A percentile compares a stretch with the other conserved stretches of the same genome.
Conservation (phyloP, 2,888 invertebrate species). For the Pemphredon lugubris region DNA sequence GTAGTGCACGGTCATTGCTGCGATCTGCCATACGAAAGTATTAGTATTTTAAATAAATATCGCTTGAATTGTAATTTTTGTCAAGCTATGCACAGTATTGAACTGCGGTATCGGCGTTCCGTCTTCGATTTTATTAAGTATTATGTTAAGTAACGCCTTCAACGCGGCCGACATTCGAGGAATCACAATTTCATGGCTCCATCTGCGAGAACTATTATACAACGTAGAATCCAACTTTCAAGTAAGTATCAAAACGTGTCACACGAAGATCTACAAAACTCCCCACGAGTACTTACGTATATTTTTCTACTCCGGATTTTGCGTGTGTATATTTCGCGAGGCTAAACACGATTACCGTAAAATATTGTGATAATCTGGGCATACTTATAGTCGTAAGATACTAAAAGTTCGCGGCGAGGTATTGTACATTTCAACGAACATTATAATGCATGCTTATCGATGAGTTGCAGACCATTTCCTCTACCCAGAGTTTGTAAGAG, state of each 20-base stretch:
- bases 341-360: constrained; percentile 1
- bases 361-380: constrained; percentile 23
- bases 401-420: constrained; percentile 1
- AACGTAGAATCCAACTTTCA: neutral
- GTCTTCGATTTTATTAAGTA: constrained; percentile 29
- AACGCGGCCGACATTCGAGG: neutral
- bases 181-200: constrained; percentile 32
- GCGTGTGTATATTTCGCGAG: neutral
- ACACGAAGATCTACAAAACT: constrained; percentile 11
- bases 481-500: too few species aligned
- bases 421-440: too few species aligned
- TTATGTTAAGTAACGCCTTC: constrained; percentile 6
- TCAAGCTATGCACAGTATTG: too few species aligned
- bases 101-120: too few species aligned
- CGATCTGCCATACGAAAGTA: too few species aligned
- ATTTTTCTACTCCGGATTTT: constrained; percentile 52
- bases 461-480: too few species aligned
- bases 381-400: constrained; percentile 1
- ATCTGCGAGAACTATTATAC: neutral
- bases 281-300: constrained; percentile 37
- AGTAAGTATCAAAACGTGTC: neutral
- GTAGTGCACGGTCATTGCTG: too few species aligned
- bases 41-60: too few species aligned
- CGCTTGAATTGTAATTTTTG: too few species aligned
- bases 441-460: too few species aligned